Evolutionary conservation across 2,113 vertebrate genomes (phyloP).

Genomic region (Tinamus guttatus): DNA sequence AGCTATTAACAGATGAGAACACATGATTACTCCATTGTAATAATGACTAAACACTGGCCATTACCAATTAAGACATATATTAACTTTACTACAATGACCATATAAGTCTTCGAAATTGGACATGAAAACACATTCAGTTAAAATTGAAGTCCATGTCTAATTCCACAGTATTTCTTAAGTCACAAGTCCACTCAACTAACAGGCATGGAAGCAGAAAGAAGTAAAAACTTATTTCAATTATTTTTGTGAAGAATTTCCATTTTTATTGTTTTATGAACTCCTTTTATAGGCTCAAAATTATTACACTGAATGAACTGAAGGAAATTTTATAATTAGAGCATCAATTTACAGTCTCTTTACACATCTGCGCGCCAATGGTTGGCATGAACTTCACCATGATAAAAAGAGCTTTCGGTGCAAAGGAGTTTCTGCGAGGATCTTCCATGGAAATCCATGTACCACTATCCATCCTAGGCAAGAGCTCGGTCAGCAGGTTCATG

Average conservation of each 20-base stretch:
- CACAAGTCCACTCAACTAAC: not conserved
- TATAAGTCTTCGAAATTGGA: not conserved
- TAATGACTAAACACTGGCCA: no score
- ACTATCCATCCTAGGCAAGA: not conserved
- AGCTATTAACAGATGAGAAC: not conserved
- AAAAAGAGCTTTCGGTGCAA: not conserved
- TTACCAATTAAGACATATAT: not conserved
- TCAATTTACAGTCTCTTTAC: not conserved
- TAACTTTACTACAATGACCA: not conserved
- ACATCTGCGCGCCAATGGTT: not conserved
- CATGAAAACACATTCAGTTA: not conserved
- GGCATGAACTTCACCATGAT: not conserved
- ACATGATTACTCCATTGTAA: conserved; percentile 2
- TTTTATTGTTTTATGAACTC: conserved; percentile 31
- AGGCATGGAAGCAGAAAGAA: conserved; percentile 3
- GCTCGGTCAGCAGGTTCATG: not conserved
- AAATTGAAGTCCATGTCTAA: not conserved
- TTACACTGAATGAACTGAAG: not conserved
- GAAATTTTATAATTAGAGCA: not conserved
- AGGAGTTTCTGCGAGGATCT: not conserved
- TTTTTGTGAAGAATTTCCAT: conserved; percentile 11
- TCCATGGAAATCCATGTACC: not conserved
- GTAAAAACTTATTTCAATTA: not conserved
- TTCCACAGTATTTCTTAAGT: not conserved
- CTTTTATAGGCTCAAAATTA: conserved; percentile 5